Evolutionary conservation across 2,888 invertebrate species (phyloP).

Genomic region (Portevinia maculata): DNA sequence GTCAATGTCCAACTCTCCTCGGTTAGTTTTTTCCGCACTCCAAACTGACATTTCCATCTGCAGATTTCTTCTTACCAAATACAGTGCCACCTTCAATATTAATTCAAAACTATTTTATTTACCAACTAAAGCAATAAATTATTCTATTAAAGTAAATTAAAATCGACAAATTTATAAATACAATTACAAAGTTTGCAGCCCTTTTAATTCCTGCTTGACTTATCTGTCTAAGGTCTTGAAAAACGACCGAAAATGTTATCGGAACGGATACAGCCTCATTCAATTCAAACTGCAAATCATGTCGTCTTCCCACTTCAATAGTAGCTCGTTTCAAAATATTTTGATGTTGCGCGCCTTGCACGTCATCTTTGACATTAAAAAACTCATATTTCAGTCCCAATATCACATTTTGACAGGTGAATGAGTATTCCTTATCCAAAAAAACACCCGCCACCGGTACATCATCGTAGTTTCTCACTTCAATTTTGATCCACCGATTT

Average conservation of each 20-base stretch:
- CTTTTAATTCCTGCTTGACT: not conserved
- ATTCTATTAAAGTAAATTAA: not conserved
- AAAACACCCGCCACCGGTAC: constrained; percentile 76
- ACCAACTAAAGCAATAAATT: not conserved
- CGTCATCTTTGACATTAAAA: constrained; percentile 74
- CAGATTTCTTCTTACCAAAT: too few species aligned
- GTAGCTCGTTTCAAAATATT: constrained; percentile 77
- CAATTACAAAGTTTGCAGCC: not conserved
- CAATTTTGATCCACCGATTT: constrained; percentile 78
- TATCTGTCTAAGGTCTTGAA: constrained; percentile 76
- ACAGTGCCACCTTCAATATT: not conserved
- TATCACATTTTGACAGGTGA: constrained; percentile 81
- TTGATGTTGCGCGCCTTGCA: constrained; percentile 76
- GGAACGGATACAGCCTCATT: constrained; percentile 79
- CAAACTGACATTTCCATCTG: too few species aligned
- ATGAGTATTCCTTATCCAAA: constrained; percentile 76
- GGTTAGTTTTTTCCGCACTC: too few species aligned
- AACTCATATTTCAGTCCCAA: constrained; percentile 80
- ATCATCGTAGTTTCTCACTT: constrained; percentile 75
- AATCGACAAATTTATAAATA: not conserved
- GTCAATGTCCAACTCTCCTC: too few species aligned
- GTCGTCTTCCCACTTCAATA: constrained; percentile 78
- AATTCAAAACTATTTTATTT: constrained; percentile 7
- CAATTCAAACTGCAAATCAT: constrained; percentile 80
- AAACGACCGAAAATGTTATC: constrained; percentile 79